Evolutionary conservation across 2,797 vertebrate species (phyloP).

Genomic region (Babyrousa celebensis): DNA sequence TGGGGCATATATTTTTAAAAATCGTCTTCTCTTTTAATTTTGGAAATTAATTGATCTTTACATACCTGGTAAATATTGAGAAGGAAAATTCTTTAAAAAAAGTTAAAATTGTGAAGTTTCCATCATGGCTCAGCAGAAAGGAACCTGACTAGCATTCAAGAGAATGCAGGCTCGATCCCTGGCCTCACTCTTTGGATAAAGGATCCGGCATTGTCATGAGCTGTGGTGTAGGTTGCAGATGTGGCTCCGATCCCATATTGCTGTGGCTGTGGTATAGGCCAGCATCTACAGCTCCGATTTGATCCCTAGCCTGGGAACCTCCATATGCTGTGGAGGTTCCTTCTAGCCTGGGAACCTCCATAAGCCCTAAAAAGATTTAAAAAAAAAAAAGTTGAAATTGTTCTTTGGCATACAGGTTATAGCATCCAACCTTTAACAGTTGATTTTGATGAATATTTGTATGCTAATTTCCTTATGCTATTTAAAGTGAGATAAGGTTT

Average conservation of each 20-base stretch:
- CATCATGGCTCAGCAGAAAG: too few species aligned
- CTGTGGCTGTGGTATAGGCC: too few species aligned
- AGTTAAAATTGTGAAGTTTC: neutral
- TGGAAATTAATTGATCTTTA: conserved; percentile 54
- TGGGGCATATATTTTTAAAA: conserved; percentile 25
- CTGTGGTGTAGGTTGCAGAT: too few species aligned
- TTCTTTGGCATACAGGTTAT: conserved; percentile 11
- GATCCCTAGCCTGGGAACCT: too few species aligned
- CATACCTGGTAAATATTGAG: neutral
- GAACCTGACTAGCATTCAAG: too few species aligned
- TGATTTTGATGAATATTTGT: conserved; percentile 53
- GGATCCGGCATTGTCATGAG: too few species aligned
- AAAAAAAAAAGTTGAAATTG: neutral
- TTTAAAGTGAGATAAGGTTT: conserved; percentile 11
- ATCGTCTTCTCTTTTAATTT: conserved; percentile 28
- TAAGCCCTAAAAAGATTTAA: neutral
- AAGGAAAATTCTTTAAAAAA: neutral
- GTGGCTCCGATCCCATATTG: too few species aligned
- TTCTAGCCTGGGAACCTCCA: too few species aligned
- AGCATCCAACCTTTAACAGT: neutral
- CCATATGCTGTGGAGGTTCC: too few species aligned
- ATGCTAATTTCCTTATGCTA: neutral
- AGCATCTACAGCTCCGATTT: too few species aligned
- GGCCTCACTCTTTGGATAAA: too few species aligned
- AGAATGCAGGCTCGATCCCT: too few species aligned